Evolutionary conservation across 2,888 invertebrate species (phyloP), one percentile per base, ranked within the genome.

Genomic region (Xestia sexstrigata): DNA sequence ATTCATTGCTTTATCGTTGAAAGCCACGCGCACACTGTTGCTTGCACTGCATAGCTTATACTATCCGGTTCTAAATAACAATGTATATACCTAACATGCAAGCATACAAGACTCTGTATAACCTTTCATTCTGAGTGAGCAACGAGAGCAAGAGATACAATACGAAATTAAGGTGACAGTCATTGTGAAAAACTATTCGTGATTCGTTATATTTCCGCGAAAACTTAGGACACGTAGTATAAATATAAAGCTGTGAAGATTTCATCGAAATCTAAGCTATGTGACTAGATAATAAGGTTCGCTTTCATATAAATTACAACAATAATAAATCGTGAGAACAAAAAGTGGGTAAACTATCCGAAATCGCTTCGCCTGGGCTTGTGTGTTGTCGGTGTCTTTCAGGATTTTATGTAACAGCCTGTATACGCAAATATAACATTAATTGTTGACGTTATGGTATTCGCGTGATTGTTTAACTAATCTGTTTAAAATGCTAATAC

Each of bases 1-100:
- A 65, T 78, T 60, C 49, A 35, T 47, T 13, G 52, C 63, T 92
- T 93, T 92, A 93, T 90, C 90, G 88, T 84, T 87, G 89, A 89
- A 91, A 92, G 89, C 91, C 90, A 91, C 89, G 90, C 90, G 85
- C 90, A 88, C 88, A 91, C 89, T 91, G 91, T 90, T 92, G 91
- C 92, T 92, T 89, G 89, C 91, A 89, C n/a, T 55, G 68, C 20
- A 47, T 23, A 26, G 15, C 82, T 35, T 42, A 42, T 9, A 9
- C 89, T 89, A 86, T 82, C 86, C 82, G 79, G 80, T 90, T 92
- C 93, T 92, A 89, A 92, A 92, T 66, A 91, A 90, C 86, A 85
- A 71, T 78, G 78, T 82, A 83, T 88, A n/a, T n/a, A n/a, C n/a
- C n/a, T n/a, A 7, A 30, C 60, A 20, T 9, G 30, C 60, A 60